Evolutionary conservation across 2,797 vertebrate species (phyloP), one percentile per base, ranked within the genome.

Genomic region (Picus viridis): DNA sequence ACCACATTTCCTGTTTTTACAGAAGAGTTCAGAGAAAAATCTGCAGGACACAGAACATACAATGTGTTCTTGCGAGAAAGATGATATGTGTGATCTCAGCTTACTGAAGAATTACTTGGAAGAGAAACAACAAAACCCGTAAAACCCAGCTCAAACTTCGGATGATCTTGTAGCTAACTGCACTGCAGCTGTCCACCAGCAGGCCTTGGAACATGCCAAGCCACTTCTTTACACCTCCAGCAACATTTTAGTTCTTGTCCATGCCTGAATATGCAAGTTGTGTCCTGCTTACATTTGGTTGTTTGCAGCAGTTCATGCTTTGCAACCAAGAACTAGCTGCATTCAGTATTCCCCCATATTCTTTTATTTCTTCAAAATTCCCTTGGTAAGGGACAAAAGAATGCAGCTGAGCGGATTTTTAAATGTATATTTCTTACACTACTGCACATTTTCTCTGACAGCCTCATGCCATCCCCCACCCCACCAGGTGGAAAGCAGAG

Each of bases 71-170:
- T 83, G 32, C 56, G 68, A 72, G 95, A 95, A 95, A 95, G 69
- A 82, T 32, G 68, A 95, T 93, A 91, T 0, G 0, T 80, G 90
- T 95, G 91, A 97, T 93, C 92, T 95, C 95, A 95, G 63, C 72
- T 94, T 82, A 92, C 91, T 88, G 81, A 93, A 91, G 92, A 93
- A 95, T 92, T 93, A 65, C 74, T 94, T 95, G 91, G 80, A 93
- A 47, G 59, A 93, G 83, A 90, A 96, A 87, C n/a, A 91, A 53
- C 69, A 83, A 90, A 95, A 82, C 30, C 39, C 18, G 0, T 59
- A 92, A 89, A 73, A 90, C 39, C 22, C 84, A 89, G 79, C 63
- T 94, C 84, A 86, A 71, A 83, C 86, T 92, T 89, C 0, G 1
- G 49, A 75, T 74, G 75, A 75, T 74, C 68, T 93, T 39, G 24